These are phyloP conservation scores for Poeciliopsis occidentalis DNA, from an alignment of 2,113 vertebrate species.

Conservation along the genomic window DNA sequence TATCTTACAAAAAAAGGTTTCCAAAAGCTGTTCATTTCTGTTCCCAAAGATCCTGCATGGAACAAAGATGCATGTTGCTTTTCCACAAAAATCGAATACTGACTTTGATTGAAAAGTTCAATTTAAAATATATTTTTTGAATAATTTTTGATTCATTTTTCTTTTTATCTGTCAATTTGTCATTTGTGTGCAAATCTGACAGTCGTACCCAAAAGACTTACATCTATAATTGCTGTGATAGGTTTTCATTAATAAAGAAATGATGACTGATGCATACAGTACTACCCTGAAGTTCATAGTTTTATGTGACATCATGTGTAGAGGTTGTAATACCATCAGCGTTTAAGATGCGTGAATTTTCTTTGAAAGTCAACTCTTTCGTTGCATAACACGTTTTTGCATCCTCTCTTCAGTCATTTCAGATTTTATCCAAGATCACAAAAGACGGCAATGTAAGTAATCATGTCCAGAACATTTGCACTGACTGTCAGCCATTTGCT, in stretches of 20 bases:
- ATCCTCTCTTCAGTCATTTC: conserved; percentile 79
- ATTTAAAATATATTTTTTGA: too few relatives aligned
- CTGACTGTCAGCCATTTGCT: conserved; percentile 12
- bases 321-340: background rate
- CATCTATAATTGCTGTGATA: too few relatives aligned
- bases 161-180: too few relatives aligned
- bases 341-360: background rate
- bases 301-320: too few relatives aligned
- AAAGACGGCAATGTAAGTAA: conserved; percentile 81
- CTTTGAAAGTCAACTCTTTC: background rate
- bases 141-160: too few relatives aligned
- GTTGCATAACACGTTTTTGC: background rate
- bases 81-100: background rate
- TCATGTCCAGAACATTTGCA: conserved; percentile 19
- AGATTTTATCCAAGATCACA: conserved; percentile 81
- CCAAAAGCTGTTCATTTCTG: background rate
- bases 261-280: too few relatives aligned
- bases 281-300: too few relatives aligned
- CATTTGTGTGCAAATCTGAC: too few relatives aligned
- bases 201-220: too few relatives aligned
- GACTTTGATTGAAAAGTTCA: background rate
- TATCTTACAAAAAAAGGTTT: background rate
- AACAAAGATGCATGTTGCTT: background rate
- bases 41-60: background rate
- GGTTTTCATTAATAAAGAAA: too few relatives aligned